These are phyloP conservation scores for Augiades crinisus DNA, from an alignment of 2,888 invertebrate species.

Conservation along the genomic window DNA sequence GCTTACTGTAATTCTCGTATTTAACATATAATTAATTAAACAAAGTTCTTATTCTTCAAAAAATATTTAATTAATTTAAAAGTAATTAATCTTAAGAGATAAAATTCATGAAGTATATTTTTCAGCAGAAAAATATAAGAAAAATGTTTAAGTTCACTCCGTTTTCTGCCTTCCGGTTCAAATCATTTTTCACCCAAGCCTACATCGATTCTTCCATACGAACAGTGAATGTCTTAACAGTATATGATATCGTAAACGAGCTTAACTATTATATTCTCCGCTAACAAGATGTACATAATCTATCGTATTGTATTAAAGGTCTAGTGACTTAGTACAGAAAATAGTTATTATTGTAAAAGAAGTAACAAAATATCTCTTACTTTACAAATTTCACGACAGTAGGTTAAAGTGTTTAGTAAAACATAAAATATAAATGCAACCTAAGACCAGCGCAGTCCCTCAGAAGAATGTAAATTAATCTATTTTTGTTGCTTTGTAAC, in stretches of 20 bases:
- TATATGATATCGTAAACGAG: not conserved
- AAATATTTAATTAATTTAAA: no score
- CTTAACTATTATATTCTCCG: not conserved
- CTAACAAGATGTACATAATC: not conserved
- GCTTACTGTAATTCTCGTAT: no score
- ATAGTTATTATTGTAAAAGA: conserved; percentile 18
- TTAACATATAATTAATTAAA: no score
- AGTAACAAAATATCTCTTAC: conserved; percentile 21
- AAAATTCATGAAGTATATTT: no score
- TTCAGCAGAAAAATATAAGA: no score
- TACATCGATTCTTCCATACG: not conserved
- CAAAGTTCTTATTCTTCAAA: no score
- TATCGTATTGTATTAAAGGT: conserved; percentile 5
- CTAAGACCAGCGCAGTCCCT: no score
- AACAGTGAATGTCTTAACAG: conserved; percentile 1
- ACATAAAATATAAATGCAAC: conserved; percentile 14
- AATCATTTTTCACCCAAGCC: not conserved
- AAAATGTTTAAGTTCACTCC: no score
- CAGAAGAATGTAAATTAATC: no score
- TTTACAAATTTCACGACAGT: conserved; percentile 26
- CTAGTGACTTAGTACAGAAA: conserved; percentile 21
- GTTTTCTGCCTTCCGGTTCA: not conserved
- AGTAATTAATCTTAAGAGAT: no score
- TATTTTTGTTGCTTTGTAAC: no score
- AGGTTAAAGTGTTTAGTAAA: conserved; percentile 11